These are phyloP conservation scores for Origma solitaria DNA, from an alignment of 2,113 vertebrate genomes.

Conservation along the genomic window DNA sequence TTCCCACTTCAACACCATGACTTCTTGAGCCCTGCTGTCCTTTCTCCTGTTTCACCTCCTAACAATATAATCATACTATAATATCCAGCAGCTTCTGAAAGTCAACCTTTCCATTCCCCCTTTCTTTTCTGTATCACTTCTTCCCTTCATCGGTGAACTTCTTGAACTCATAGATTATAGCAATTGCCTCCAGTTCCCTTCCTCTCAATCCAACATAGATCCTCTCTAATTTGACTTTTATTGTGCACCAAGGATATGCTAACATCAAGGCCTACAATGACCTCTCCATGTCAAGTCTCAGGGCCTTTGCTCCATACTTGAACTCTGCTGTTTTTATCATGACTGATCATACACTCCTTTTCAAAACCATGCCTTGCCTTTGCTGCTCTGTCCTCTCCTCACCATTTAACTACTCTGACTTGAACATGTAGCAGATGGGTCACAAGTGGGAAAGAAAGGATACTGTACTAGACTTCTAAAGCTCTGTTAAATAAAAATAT, in stretches of 20 bases:
- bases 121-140: not conserved
- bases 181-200: not conserved
- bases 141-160: conserved; percentile 6
- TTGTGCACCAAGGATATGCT: not conserved
- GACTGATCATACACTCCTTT: conserved; percentile 18
- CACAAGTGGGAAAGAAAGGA: not conserved
- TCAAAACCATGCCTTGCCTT: not conserved
- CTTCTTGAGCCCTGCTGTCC: not conserved
- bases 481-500: not conserved
- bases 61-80: not conserved
- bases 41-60: not conserved
- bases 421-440: not conserved
- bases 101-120: not conserved
- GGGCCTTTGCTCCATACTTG: conserved; percentile 45
- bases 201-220: not conserved
- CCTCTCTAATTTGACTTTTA: not conserved
- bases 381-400: not conserved
- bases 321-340: conserved; percentile 42
- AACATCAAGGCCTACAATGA: conserved; percentile 48
- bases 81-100: conserved; percentile 29
- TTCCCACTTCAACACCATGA: not conserved
- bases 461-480: not conserved
- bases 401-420: not conserved
- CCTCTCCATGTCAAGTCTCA: conserved; percentile 31
- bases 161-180: conserved; percentile 31